Percentiles rank a stretch among this genome's conserved stretches.
These are phyloP conservation scores for Acrobasis consociella DNA, from an alignment of 2,888 invertebrate genomes.

Conservation along the genomic window DNA sequence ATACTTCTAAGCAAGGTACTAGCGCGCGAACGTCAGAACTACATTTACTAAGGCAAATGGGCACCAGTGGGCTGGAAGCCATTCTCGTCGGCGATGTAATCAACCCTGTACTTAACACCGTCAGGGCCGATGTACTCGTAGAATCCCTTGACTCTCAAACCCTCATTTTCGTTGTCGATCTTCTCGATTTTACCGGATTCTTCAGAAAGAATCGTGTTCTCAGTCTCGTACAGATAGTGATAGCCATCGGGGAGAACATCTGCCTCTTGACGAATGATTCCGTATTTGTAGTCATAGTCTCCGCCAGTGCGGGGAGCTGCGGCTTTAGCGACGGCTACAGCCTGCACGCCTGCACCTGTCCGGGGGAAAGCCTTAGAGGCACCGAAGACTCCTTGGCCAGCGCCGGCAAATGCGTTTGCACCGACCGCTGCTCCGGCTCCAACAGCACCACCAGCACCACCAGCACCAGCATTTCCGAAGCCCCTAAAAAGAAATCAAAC, in stretches of 20 bases:
- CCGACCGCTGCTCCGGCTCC: slow-evolving; percentile 23
- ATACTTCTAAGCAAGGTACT: slow-evolving; percentile 23
- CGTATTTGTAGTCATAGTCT: slow-evolving; percentile 66
- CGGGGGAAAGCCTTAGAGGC: background rate
- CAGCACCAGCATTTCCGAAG: background rate
- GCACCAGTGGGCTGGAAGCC: slow-evolving; percentile 65
- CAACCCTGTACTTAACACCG: slow-evolving; percentile 73
- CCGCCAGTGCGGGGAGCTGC: slow-evolving; percentile 27
- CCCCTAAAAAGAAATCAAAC: background rate
- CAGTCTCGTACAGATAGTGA: slow-evolving; percentile 76
- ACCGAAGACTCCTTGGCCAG: background rate
- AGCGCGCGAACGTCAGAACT: slow-evolving; percentile 32
- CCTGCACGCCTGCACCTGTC: slow-evolving; percentile 3
- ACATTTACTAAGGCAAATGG: slow-evolving; percentile 60
- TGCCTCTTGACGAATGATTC: slow-evolving; percentile 70
- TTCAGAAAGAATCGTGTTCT: slow-evolving; percentile 75
- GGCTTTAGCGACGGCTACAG: slow-evolving; percentile 25
- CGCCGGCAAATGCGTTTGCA: slow-evolving; percentile 10
- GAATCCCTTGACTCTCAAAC: slow-evolving; percentile 67
- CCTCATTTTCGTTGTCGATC: slow-evolving; percentile 55
- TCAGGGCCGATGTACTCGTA: slow-evolving; percentile 71
- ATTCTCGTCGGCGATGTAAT: slow-evolving; percentile 75
- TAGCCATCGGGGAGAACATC: slow-evolving; percentile 66
- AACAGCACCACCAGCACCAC: slow-evolving; percentile 8
- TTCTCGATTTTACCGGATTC: slow-evolving; percentile 68